phyloP scores from a whole-genome alignment of 2,888 invertebrate species.

The Melipona bicolor region DNA sequence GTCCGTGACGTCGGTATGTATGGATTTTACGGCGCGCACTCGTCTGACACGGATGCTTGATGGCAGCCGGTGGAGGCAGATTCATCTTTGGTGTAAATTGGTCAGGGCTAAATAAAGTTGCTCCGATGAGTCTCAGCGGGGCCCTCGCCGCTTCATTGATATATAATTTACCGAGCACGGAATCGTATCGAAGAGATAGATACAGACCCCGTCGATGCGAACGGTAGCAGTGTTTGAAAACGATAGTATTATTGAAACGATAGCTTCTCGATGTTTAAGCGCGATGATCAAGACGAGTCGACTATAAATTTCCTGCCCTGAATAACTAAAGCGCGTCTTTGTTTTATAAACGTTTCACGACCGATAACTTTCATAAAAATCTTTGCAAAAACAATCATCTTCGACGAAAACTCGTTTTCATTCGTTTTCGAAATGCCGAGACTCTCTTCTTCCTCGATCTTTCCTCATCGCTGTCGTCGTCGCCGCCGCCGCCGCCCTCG shows the following conservation, averaged over 20 bases:
- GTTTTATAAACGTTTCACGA: neutral
- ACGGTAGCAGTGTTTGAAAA: conserved; percentile 10
- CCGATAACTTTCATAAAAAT: neutral
- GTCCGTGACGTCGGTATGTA: conserved; percentile 40
- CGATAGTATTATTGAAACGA: conserved; percentile 49
- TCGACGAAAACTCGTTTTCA: conserved; percentile 71
- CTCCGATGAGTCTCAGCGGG: conserved; percentile 52
- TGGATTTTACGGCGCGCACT: conserved; percentile 56
- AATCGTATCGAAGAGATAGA: conserved; percentile 36
- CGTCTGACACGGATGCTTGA: conserved; percentile 49
- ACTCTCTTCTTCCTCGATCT: conserved; percentile 3
- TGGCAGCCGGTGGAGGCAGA: conserved; percentile 34
- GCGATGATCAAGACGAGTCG: neutral
- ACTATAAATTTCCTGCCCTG: neutral
- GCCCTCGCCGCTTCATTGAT: conserved; percentile 27
- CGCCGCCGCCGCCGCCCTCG: conserved; percentile 38
- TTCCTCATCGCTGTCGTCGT: conserved; percentile 48
- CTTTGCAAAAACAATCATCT: neutral
- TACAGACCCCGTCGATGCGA: conserved; percentile 40
- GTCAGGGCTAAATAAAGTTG: conserved; percentile 53
- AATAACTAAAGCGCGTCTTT: neutral
- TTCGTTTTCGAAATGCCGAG: conserved; percentile 76
- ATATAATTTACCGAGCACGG: conserved; percentile 43
- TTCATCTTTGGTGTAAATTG: conserved; percentile 63
- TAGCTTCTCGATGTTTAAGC: conserved; percentile 24